Evolutionary conservation across 1,140 invertebrate genomes (phyloP).

Genomic region (Calycopis cecrops): DNA sequence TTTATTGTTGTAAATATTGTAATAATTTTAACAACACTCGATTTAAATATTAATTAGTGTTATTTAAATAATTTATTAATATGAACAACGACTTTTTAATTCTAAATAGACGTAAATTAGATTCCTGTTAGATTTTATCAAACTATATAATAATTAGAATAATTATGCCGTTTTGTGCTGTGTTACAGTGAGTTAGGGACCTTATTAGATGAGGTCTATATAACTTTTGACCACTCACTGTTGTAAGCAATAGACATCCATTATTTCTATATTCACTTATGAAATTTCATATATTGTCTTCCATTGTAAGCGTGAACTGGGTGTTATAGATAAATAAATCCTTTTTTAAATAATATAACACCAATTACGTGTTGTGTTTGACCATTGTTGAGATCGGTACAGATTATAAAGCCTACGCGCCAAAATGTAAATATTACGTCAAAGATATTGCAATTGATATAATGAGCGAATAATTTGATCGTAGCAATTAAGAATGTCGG

Average conservation of each 20-base stretch:
- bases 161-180: slow-evolving; percentile 21
- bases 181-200: slow-evolving; percentile 24
- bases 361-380: neutral
- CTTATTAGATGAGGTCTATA: slow-evolving; percentile 35
- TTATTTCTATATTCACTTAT: slow-evolving; percentile 30
- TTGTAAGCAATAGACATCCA: slow-evolving; percentile 39
- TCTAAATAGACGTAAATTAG: slow-evolving; percentile 68
- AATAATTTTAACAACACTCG: slow-evolving; percentile 22
- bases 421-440: too few species aligned
- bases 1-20: slow-evolving; percentile 25
- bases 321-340: slow-evolving; percentile 25
- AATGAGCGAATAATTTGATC: too few species aligned
- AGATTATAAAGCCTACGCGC: too few species aligned
- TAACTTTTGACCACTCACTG: slow-evolving; percentile 16
- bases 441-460: too few species aligned
- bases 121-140: slow-evolving; percentile 38
- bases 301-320: slow-evolving; percentile 64
- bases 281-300: slow-evolving; percentile 62
- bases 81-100: slow-evolving; percentile 69
- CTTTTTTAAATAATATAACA: slow-evolving; percentile 17
- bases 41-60: slow-evolving; percentile 10
- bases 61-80: slow-evolving; percentile 25
- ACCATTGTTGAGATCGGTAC: too few species aligned
- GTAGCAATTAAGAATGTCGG: too few species aligned
- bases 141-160: slow-evolving; percentile 31